Base-by-base conservation (phyloP, 2,888 invertebrate species). In the Calephelis perditalis region DNA sequence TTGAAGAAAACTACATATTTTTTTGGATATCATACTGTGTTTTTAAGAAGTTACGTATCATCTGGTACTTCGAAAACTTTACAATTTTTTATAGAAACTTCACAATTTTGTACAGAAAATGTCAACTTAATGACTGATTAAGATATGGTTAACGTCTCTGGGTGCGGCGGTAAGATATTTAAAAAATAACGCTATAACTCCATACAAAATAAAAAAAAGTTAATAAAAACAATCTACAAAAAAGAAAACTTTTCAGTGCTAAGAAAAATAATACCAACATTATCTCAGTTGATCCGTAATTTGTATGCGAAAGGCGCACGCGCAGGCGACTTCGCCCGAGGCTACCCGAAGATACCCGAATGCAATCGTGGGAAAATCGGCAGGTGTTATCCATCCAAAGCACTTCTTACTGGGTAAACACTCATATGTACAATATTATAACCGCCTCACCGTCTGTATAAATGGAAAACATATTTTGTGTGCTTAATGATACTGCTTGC, bases 401-500 rank as follows among this genome's bases (percentile, higher is more conserved):
- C 86, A 86, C 88, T 88, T 88, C 88, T 86, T 88, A 86, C 85
- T 88, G 86, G 85, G 86, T 89, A 89, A 90, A 90, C 89, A 90
- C 85, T 84, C 86, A 81, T 83, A 82, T 86, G 86, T 88, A 89
- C 89, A 86, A 88, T 89, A 90, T 89, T 89, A 90, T 88, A 89
- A 86, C 86, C 82, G 86, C 81, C 82, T 84, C 82, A 84, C 85
- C 88, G 86, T 86, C 84, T 86, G 85, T 81, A 81, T 85, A 88
- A 90, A 88, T 90, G 88, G 86, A 86, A 89, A 87, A 90, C 88
- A 89, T 89, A 89, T 88, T 89, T 89, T 89, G 89, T 90, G 84
- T 88, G 85, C 82, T 87, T 89, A 90, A 90, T 87, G 89, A 90
- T 89, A 89, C 85, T 83, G 84, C 80, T 84, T 78, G 76, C 83